A percentile compares a stretch with the other conserved stretches of the same genome.
phyloP scores from a whole-genome alignment of 2,113 vertebrate species.

The Suncus etruscus region DNA sequence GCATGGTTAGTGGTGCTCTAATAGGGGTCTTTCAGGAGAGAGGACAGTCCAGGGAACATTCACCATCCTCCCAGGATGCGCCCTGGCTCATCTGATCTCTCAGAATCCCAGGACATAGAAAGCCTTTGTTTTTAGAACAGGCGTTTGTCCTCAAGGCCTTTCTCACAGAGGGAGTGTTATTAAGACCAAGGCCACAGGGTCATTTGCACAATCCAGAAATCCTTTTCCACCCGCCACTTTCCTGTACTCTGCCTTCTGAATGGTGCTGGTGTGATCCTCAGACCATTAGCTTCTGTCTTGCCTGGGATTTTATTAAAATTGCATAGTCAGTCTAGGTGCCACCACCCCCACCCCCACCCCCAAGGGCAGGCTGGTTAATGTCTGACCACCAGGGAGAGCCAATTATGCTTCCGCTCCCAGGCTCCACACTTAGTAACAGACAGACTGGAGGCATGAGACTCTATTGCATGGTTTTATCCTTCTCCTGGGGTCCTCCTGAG shows the following conservation, averaged over 20 bases:
- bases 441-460: too few species aligned
- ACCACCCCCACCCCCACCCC: too few species aligned
- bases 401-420: too few species aligned
- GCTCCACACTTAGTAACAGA: too few species aligned
- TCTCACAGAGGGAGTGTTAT: background rate
- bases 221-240: background rate
- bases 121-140: background rate
- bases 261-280: background rate
- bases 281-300: background rate
- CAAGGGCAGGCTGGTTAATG: too few species aligned
- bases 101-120: background rate
- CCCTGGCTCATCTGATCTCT: background rate
- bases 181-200: conserved; percentile 2
- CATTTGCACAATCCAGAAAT: background rate
- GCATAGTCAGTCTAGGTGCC: background rate
- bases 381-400: too few species aligned
- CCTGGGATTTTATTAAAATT: background rate
- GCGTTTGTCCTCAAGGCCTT: background rate
- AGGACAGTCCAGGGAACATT: background rate
- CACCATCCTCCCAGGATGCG: too few species aligned
- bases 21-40: background rate
- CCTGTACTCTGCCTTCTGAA: background rate
- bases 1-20: background rate
- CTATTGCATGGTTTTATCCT: too few species aligned
- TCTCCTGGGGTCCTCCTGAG: too few species aligned